Evolutionary conservation across 2,888 invertebrate genomes (phyloP), one percentile per base, ranked within the genome.

Genomic region (Acanthoscelides obtectus): DNA sequence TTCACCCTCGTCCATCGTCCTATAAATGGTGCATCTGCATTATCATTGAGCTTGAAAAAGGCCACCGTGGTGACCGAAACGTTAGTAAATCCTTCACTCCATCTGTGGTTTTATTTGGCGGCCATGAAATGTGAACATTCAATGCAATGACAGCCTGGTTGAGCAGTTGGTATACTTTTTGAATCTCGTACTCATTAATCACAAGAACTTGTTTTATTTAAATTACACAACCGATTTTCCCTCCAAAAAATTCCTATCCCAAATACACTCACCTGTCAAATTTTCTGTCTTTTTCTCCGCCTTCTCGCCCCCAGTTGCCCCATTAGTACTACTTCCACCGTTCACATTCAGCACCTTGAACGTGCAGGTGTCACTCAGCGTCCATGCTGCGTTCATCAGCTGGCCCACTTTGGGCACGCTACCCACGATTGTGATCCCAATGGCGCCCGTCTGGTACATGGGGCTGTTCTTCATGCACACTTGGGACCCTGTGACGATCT

Each of bases 381-480:
- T 96, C 99, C 99, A 99, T 0, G 98, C 98, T 0, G 98, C 95
- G 82, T 97, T 96, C 81, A 97, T 90, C 22, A 99, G 87, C 80
- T 82, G 94, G 8, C 99, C 99, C 69, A 98, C 97, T 88, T 97
- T 97, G 0, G 99, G 99, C 27, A 96, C 91, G 25, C 98, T 98
- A 79, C 94, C 94, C 20, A 22, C 66, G 80, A 96, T 94, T 19
- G 96, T 97, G 82, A 98, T 97, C 87, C 93, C 95, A 76, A 98
- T 91, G 27, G 98, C 97, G 45, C 98, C 99, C 0, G 95, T 92
- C 84, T 98, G 97, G 87, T 99, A 99, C 90, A 99, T 95, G 0
- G 99, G 99, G 77, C 96, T 94, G 82, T 95, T 97, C 82, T 97
- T 94, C 94, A 98, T 95, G 81, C 97, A 96, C 45, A 99, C 98